These are phyloP conservation scores for Piliocolobus tephrosceles DNA, from an alignment of 2,113 vertebrate species.

Conservation along the genomic window DNA sequence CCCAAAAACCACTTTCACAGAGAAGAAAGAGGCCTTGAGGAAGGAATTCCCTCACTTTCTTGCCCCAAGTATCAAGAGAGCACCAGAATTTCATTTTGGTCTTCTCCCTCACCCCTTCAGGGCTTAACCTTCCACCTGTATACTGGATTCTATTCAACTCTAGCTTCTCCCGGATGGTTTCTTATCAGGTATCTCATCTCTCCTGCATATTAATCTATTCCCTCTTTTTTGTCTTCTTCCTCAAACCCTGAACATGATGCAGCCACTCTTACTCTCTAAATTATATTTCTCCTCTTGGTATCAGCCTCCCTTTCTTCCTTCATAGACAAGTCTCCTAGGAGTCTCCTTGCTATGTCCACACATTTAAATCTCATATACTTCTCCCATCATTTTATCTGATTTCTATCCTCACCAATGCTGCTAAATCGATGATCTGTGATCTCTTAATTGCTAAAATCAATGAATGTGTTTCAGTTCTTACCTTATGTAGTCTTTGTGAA, in stretches of 20 bases:
- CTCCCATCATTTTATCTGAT: neutral
- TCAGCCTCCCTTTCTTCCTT: neutral
- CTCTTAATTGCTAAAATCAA: neutral
- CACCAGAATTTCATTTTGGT: too few species aligned
- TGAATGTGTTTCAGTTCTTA: neutral
- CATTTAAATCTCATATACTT: neutral
- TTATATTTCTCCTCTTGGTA: neutral
- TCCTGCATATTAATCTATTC: too few species aligned
- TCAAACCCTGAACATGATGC: neutral
- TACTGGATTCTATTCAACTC: neutral
- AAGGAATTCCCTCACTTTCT: neutral
- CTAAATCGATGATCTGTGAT: rapidly evolving
- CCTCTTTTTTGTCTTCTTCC: neutral
- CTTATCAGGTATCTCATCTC: neutral
- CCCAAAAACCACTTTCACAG: neutral
- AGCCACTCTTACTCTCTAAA: neutral
- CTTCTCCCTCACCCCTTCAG: neutral
- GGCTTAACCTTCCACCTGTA: neutral
- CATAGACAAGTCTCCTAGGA: neutral
- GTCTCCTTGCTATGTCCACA: neutral
- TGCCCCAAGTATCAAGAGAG: neutral
- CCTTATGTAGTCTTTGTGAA: neutral
- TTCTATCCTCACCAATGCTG: neutral
- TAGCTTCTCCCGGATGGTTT: neutral
- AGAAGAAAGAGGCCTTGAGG: neutral